Evolutionary conservation across 2,888 invertebrate genomes (phyloP).

Genomic region (Dynastes tityus): DNA sequence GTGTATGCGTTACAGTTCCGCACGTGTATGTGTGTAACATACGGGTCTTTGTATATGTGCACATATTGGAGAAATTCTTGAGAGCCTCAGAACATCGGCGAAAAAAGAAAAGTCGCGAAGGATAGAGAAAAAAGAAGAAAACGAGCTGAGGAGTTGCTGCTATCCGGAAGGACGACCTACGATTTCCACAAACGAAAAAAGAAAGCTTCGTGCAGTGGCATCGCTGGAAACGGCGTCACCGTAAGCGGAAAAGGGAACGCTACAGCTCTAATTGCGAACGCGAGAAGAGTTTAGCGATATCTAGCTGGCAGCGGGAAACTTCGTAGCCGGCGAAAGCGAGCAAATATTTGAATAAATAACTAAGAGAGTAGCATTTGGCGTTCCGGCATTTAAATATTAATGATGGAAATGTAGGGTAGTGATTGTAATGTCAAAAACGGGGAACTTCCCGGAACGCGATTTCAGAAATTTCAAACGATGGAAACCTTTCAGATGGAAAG

Average conservation of each 20-base stretch:
- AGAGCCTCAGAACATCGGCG: slow-evolving; percentile 38
- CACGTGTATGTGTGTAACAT: slow-evolving; percentile 25
- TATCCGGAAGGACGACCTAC: slow-evolving; percentile 23
- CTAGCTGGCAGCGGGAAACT: slow-evolving; percentile 27
- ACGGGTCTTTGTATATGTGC: slow-evolving; percentile 18
- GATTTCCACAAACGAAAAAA: slow-evolving; percentile 25
- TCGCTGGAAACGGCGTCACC: background rate
- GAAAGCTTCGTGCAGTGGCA: background rate
- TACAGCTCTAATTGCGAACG: slow-evolving; percentile 28
- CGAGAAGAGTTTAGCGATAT: slow-evolving; percentile 31
- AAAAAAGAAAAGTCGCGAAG: slow-evolving; percentile 22
- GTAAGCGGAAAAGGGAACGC: background rate
- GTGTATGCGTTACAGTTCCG: background rate
- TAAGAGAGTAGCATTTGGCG: slow-evolving; percentile 37
- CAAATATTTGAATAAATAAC: slow-evolving; percentile 42
- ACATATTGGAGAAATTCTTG: slow-evolving; percentile 34
- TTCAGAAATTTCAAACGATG: slow-evolving; percentile 11
- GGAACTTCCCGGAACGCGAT: background rate
- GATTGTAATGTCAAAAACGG: slow-evolving; percentile 35
- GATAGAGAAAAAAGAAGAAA: slow-evolving; percentile 19
- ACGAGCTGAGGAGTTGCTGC: slow-evolving; percentile 8
- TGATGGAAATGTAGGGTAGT: slow-evolving; percentile 36
- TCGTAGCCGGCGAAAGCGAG: slow-evolving; percentile 36
- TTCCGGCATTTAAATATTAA: slow-evolving; percentile 41
- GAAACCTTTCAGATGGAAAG: background rate